Conservation (phyloP, 1,140 invertebrate genomes). For the Drosophila ironensis region DNA sequence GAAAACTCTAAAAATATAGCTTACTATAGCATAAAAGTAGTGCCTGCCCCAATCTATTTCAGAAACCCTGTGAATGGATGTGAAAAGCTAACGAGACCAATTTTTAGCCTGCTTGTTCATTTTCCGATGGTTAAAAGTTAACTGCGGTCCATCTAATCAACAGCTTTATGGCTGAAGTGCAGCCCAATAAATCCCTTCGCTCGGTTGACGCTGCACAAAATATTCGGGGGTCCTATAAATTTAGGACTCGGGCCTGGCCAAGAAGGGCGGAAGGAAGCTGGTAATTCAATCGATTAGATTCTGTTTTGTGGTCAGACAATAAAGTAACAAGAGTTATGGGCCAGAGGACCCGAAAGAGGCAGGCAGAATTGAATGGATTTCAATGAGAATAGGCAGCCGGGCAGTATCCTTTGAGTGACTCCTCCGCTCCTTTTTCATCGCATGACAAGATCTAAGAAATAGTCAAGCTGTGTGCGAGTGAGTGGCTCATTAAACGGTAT, state of each 20-base stretch:
- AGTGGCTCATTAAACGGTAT: constrained; percentile 65
- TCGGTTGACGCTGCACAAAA: constrained; percentile 25
- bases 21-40: too few species aligned
- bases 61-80: background rate
- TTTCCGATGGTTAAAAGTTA: background rate
- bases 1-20: too few species aligned
- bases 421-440: background rate
- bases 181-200: constrained; percentile 18
- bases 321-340: constrained; percentile 50
- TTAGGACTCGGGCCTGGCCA: constrained; percentile 9
- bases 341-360: constrained; percentile 18
- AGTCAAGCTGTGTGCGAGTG: constrained; percentile 46
- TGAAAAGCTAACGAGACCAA: constrained; percentile 12
- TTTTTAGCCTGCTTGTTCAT: constrained; percentile 3
- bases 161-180: background rate
- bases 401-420: constrained; percentile 44
- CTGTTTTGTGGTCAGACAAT: constrained; percentile 53
- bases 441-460: constrained; percentile 45
- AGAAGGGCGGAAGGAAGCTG: constrained; percentile 39
- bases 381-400: constrained; percentile 37
- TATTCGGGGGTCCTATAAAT: constrained; percentile 17
- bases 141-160: background rate
- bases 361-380: constrained; percentile 34
- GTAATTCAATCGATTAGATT: constrained; percentile 34
- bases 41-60: background rate